Percentiles rank a stretch among this genome's conserved stretches.
phyloP scores from a whole-genome alignment of 2,113 vertebrate species.

The Rallus limicola region DNA sequence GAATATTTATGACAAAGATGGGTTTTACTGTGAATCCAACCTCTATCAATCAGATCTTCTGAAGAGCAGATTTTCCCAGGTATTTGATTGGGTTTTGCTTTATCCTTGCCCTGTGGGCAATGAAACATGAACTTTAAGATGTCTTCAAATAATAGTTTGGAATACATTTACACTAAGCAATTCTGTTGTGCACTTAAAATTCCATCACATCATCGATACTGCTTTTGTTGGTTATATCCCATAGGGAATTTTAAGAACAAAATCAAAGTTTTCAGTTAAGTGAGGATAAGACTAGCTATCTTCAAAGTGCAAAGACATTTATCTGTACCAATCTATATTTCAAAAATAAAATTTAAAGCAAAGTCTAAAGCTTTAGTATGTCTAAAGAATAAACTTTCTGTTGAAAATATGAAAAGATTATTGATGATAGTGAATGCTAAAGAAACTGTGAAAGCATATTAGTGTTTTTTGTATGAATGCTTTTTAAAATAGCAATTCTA shows the following conservation, averaged over 20 bases:
- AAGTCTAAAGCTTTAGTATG: background rate
- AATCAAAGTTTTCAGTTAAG: background rate
- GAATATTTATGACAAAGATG: background rate
- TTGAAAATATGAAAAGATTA: background rate
- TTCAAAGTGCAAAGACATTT: background rate
- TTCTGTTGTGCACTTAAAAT: background rate
- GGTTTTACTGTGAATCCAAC: background rate
- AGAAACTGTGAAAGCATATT: background rate
- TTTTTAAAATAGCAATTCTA: background rate
- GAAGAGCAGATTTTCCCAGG: background rate
- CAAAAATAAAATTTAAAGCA: background rate
- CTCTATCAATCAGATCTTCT: background rate
- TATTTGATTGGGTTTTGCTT: background rate
- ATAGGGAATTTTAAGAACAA: background rate
- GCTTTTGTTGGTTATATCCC: background rate
- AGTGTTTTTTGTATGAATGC: rapidly evolving
- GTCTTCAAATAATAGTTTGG: background rate
- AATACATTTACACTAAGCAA: background rate
- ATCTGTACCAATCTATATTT: background rate
- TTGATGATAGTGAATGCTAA: background rate
- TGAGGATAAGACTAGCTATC: background rate
- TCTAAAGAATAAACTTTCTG: background rate
- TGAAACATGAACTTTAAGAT: background rate
- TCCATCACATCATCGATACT: background rate
- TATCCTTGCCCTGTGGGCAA: background rate